These are phyloP conservation scores for Calcarius ornatus DNA, from an alignment of 2,113 vertebrate species.

Conservation along the genomic window DNA sequence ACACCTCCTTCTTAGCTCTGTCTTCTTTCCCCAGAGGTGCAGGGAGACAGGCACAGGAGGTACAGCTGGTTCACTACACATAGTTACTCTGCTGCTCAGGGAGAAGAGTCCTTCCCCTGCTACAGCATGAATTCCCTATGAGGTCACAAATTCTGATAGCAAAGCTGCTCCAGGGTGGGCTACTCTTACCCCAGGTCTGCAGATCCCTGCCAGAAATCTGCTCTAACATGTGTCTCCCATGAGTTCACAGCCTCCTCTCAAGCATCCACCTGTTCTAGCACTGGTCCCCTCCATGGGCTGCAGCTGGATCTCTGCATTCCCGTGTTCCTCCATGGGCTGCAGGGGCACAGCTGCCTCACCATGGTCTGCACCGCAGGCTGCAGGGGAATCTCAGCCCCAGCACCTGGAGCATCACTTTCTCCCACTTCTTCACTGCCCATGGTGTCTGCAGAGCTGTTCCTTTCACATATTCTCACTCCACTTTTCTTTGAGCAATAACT, in stretches of 20 bases:
- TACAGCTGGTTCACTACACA: background rate
- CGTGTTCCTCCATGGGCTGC: accelerated
- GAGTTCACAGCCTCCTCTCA: background rate
- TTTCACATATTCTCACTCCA: background rate
- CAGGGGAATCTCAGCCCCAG: background rate
- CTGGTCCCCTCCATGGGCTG: accelerated
- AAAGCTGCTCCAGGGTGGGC: background rate
- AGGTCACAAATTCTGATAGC: background rate
- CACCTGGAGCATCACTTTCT: background rate
- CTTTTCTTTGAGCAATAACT: background rate
- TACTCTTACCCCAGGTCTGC: background rate
- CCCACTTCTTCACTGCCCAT: background rate
- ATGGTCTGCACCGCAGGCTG: background rate
- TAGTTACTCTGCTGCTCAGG: background rate
- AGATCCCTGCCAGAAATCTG: background rate
- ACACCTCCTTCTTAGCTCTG: background rate
- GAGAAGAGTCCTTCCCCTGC: background rate
- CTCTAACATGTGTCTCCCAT: background rate
- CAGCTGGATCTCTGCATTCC: background rate
- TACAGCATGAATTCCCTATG: too few species aligned
- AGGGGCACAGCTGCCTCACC: background rate
- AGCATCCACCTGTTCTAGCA: background rate
- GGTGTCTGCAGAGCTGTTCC: background rate
- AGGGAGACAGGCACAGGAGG: background rate
- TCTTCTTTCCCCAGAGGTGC: background rate